Conservation (phyloP, 1,140 invertebrate species). For the Drosophila jambulina region DNA sequence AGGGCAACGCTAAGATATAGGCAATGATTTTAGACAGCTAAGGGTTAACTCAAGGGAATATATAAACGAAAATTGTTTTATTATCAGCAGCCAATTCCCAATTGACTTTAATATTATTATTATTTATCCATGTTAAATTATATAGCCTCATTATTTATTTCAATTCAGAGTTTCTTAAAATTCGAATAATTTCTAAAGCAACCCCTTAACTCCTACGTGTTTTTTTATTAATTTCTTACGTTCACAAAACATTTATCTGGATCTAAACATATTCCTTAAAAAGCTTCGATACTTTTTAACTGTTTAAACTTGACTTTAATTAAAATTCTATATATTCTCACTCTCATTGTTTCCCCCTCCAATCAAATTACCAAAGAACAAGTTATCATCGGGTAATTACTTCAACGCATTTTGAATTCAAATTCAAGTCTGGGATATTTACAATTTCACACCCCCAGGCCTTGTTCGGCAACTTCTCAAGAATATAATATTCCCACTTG, state of each 20-base stretch:
- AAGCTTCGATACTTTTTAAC: not conserved
- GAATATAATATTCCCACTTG: conserved; percentile 3
- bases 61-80: not conserved
- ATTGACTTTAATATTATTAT: not conserved
- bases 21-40: not conserved
- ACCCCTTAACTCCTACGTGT: not conserved
- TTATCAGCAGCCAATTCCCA: not conserved
- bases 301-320: not conserved
- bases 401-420: conserved; percentile 4
- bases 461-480: not conserved
- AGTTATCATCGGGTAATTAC: conserved; percentile 11
- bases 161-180: no score
- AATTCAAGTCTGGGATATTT: conserved; percentile 1
- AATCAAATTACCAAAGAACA: conserved; percentile 6
- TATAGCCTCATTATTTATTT: no score
- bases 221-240: not conserved
- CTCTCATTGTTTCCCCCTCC: not conserved
- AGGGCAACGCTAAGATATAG: not conserved
- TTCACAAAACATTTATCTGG: not conserved
- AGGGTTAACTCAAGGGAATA: not conserved
- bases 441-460: conserved; percentile 8
- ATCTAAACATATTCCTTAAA: not conserved
- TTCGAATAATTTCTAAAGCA: no score
- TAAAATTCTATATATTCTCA: not conserved
- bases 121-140: not conserved